Percentiles rank a stretch among this genome's conserved stretches.
These are phyloP conservation scores for Lichenostomus cassidix DNA, from an alignment of 2,113 vertebrate genomes.

Conservation along the genomic window DNA sequence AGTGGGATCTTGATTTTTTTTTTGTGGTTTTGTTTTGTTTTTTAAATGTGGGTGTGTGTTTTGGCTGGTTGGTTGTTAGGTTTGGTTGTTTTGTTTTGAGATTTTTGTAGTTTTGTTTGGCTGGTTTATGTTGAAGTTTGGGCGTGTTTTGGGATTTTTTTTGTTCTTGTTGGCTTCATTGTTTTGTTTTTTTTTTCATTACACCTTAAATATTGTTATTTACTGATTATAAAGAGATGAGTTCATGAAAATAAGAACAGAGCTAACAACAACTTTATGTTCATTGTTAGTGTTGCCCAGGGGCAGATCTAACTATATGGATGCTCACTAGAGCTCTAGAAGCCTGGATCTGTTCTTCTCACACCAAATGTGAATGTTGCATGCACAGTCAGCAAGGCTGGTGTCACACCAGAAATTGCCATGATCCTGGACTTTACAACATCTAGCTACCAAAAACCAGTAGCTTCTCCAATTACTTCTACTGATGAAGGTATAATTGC, in stretches of 20 bases:
- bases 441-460: neutral
- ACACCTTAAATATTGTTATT: neutral
- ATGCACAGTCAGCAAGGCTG: neutral
- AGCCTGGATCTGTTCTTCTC: neutral
- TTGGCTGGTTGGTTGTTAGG: neutral
- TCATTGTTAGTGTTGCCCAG: neutral
- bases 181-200: neutral
- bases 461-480: neutral
- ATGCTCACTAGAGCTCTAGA: neutral
- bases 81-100: neutral
- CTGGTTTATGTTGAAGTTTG: neutral
- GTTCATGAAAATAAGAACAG: neutral
- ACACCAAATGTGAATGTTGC: rapidly evolving
- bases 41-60: neutral
- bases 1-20: neutral
- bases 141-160: rapidly evolving
- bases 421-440: neutral
- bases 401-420: neutral
- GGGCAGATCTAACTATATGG: neutral
- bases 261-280: neutral
- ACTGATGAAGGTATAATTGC: neutral
- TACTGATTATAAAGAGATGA: neutral
- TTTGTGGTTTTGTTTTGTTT: neutral
- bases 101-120: neutral
- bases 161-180: neutral